Percentiles rank a stretch among this genome's conserved stretches.
Evolutionary conservation across 92 coral and sea anemone genomes (phyloP).

Genomic region (Zoanthus solanderi): DNA sequence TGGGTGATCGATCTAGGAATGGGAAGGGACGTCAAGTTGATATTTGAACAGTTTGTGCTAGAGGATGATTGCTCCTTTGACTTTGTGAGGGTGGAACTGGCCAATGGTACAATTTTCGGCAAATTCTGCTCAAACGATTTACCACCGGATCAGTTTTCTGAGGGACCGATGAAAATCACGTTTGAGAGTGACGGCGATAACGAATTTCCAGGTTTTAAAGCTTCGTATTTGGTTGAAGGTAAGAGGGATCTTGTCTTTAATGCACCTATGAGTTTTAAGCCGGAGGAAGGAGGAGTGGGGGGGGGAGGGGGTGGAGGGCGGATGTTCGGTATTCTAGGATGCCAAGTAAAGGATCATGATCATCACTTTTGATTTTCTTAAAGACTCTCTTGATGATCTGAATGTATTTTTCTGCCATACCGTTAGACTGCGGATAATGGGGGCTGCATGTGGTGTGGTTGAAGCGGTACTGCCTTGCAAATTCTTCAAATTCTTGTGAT

Average conservation of each 20-base stretch:
- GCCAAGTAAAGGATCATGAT: not conserved
- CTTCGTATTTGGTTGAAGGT: slow-evolving; percentile 73
- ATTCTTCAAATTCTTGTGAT: slow-evolving; percentile 20
- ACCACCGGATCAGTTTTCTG: slow-evolving; percentile 67
- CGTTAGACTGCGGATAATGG: too few relatives aligned
- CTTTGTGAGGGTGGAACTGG: slow-evolving; percentile 61
- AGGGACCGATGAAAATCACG: slow-evolving; percentile 78
- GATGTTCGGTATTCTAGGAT: not conserved
- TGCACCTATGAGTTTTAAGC: too few relatives aligned
- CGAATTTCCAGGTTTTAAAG: slow-evolving; percentile 77
- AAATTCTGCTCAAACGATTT: slow-evolving; percentile 57
- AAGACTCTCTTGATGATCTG: too few relatives aligned
- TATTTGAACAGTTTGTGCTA: slow-evolving; percentile 67
- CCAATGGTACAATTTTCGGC: slow-evolving; percentile 47
- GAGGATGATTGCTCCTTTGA: slow-evolving; percentile 74
- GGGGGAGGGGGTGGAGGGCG: not conserved
- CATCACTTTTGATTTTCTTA: slow-evolving; percentile 27
- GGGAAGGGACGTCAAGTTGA: slow-evolving; percentile 72
- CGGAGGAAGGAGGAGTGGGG: too few relatives aligned
- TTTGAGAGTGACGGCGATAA: slow-evolving; percentile 71
- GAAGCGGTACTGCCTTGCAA: slow-evolving; percentile 20
- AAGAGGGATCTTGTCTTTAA: too few relatives aligned
- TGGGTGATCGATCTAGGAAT: slow-evolving; percentile 80
- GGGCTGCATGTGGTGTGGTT: not conserved
- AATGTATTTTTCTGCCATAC: too few relatives aligned